Evolutionary conservation across 2,888 invertebrate species (phyloP), one percentile per base, ranked within the genome.

Genomic region (Sepiola atlantica): DNA sequence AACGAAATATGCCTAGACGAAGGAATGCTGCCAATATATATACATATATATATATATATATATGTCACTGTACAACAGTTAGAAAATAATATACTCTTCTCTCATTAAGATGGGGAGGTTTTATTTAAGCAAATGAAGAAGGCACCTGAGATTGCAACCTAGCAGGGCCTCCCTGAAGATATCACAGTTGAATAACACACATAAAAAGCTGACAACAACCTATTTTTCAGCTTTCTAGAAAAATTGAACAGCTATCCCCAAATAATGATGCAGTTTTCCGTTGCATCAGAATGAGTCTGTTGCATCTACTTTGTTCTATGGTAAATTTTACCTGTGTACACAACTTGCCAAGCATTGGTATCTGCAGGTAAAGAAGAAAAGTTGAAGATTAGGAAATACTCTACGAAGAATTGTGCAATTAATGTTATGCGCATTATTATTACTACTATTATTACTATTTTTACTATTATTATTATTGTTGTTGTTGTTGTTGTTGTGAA

Each of bases 351-450:
- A 10, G 57, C 18, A 93, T 93, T 93, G 35, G 35, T 61, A 32
- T 55, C 93, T 93, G 93, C 35, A 93, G 93, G 93, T 55, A 61
- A 93, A 93, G 93, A 93, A 93, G 93, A 93, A 93, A 93, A 93
- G 45, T 45, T 93, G 55, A 35, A 55, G 35, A 93, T 93, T 93
- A 93, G 93, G 61, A 93, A 93, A 54, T 54, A 54, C 45, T 92
- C 35, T 35, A 90, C n/a, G 24, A 54, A 92, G 28, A 92, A 92
- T n/a, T 77, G 77, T 77, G 77, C n/a, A 77, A 77, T 12, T 77
- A 77, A 32, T 77, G 2, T 32, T 77, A n/a, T n/a, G 32, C 45
- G 8, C 45, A 45, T 45, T 45, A 45, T 45, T 8, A 45, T 45
- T 8, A 45, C 8, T 45, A 45, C 8, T 45, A 8, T 8, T 45